Base-by-base conservation (phyloP, 1,140 invertebrate species). In the Cyclargus thomasi region DNA sequence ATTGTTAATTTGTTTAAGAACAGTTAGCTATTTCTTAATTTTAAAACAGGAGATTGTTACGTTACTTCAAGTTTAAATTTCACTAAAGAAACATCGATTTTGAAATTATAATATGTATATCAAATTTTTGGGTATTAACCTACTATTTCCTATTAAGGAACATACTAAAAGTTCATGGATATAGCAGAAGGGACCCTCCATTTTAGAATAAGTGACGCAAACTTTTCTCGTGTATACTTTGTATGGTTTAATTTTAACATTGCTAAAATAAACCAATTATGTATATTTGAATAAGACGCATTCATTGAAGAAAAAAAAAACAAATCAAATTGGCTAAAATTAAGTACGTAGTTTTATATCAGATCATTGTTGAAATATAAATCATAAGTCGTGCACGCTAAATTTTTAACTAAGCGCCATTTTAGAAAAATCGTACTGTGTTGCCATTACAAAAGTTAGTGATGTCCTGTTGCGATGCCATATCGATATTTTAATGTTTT, bases 41-140 rank as follows among this genome's bases (percentile, higher is more conserved):
- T 14, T 64, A 63, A 63, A 63, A 63, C 21, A 64, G 63, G 36
- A 47, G 16, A 39, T 20, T 64, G 36, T 64, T 64, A 64, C 39
- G 39, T 47, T 47, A 47, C 0, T 47, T 47, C 39, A 11, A 47
- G 39, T 14, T 47, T 14, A 47, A 47, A 47, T 47, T 47, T 47
- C 10, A 47, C 14, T 16, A 8, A 47, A 14, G 14, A 8, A 47
- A 16, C 39, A 47, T 8, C 39, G 11, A 47, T 47, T 47, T 14
- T 47, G 2, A 47, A 47, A 11, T 11, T 3, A 47, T 14, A 47
- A 47, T 47, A 47, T n/a, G n/a, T n/a, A n/a, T 47, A 29, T 29
- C 4, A 29, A 0, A 11, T 47, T 47, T 47, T 47, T 16, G 11
- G 39, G 39, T 8, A 11, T 2, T 47, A 16, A 47, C 39, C 39